A percentile compares a stretch with the other conserved stretches of the same genome.
Evolutionary conservation across 2,113 vertebrate genomes (phyloP).

Genomic region (Myotis lucifugus): DNA sequence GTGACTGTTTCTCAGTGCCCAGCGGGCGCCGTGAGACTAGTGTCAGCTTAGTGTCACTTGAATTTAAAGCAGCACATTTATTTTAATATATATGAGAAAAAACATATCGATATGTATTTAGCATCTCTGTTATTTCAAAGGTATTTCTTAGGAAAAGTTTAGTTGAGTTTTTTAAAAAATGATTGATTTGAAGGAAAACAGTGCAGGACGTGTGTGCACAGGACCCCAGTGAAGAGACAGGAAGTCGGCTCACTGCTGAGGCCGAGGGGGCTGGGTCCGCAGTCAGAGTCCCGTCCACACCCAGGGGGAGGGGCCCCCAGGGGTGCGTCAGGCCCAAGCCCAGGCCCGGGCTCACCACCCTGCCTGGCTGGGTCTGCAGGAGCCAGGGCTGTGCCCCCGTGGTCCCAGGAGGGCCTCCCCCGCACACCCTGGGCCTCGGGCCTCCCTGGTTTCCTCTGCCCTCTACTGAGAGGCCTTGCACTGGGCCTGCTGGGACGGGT

Average conservation of each 20-base stretch:
- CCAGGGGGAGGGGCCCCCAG: background rate
- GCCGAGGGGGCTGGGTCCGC: fast-evolving
- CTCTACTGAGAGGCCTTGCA: background rate
- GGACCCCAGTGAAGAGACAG: background rate
- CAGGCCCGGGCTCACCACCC: background rate
- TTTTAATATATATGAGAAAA: background rate
- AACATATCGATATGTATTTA: too few relatives aligned
- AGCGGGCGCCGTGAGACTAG: too few relatives aligned
- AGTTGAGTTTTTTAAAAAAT: background rate
- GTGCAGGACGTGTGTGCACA: background rate
- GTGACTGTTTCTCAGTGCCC: fast-evolving
- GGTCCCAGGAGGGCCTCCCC: background rate
- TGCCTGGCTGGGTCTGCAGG: background rate
- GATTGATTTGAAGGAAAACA: background rate
- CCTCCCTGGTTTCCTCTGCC: background rate
- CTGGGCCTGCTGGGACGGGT: background rate
- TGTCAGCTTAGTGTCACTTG: background rate
- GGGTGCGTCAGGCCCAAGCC: too few relatives aligned
- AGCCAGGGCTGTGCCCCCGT: background rate
- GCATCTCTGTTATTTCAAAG: background rate
- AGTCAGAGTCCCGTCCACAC: background rate
- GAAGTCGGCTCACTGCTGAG: background rate
- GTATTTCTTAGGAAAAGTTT: background rate
- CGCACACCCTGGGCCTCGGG: background rate
- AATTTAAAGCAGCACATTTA: background rate